Evolutionary conservation across 1,140 invertebrate genomes (phyloP), one percentile per base, ranked within the genome.

Genomic region (Euwallacea fornicatus): DNA sequence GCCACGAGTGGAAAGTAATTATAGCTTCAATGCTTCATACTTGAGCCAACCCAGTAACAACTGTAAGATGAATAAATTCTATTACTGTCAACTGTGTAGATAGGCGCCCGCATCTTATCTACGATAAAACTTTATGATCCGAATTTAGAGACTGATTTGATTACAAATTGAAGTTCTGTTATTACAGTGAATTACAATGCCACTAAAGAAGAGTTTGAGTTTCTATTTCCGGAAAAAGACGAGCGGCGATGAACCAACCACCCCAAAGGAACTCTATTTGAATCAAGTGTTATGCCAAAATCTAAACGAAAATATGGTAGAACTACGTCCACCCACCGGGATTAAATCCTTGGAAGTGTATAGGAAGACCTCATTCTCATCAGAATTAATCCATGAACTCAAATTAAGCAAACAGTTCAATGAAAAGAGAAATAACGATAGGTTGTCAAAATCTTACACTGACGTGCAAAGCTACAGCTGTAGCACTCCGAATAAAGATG

Each of bases 131-230:
- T 33, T 33, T 33, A 33, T 4, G 21, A 33, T 33, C 46, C 46
- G 13, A 11, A 50, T 50, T 50, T 13, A 50, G 9, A 11, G 2
- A 6, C 46, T 50, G 46, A 50, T 50, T 50, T 58, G 21, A 58
- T 41, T 58, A 43, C 7, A 61, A 61, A 43, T 41, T 61, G 59
- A 42, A 6, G 59, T 16, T 0, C 9, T 42, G 16, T 61, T 61
- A 42, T 13, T 10, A 42, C 33, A 33, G 21, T 33, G 21, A 33
- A 33, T 15, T 42, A 43, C n/a, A n/a, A 66, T 66, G 63, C 63
- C 63, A n/a, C 42, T 66, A 42, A 53, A 42, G 7, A 66, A 66
- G 42, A 66, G 41, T 53, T 66, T 66, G 7, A 66, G 63, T 43
- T 66, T 66, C n/a, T 42, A 42, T 11, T 54, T 66, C 21, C 47